Evolutionary conservation across 2,113 vertebrate genomes (phyloP).

Genomic region (Eulemur rufifrons): DNA sequence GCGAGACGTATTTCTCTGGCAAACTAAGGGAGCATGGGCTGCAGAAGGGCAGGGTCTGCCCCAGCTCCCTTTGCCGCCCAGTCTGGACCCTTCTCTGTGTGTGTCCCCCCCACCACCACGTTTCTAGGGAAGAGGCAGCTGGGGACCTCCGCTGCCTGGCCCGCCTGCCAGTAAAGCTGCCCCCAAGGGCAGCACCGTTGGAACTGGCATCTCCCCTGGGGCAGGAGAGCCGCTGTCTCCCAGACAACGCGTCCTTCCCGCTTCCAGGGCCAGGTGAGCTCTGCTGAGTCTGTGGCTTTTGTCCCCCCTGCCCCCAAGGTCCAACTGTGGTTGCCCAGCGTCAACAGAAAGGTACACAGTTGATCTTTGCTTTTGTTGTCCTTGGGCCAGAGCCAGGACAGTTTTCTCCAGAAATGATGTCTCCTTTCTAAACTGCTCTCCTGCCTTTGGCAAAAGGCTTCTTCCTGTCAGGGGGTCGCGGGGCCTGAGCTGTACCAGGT

Average conservation of each 20-base stretch:
- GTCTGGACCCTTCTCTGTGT: background rate
- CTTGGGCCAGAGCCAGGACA: background rate
- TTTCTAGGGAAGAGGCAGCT: background rate
- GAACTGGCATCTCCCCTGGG: background rate
- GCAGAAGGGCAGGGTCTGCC: background rate
- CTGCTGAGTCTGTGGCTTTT: background rate
- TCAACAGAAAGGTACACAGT: background rate
- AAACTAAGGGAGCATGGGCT: background rate
- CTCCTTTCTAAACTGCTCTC: background rate
- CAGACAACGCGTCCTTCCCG: background rate
- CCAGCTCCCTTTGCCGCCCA: background rate
- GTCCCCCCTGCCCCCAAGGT: background rate
- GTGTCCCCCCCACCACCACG: too few species aligned
- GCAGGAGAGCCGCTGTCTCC: background rate
- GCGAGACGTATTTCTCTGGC: background rate
- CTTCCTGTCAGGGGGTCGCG: rapidly evolving
- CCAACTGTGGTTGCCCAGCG: rapidly evolving
- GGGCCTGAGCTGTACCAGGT: rapidly evolving
- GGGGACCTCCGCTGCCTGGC: background rate
- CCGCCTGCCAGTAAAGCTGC: background rate
- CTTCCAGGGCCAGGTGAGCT: background rate
- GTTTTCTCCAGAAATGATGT: background rate
- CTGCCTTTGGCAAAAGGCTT: background rate
- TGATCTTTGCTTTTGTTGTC: background rate
- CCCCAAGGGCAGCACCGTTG: background rate